Evolutionary conservation across 2,797 vertebrate genomes (phyloP).

Genomic region (Urocyon cinereoargenteus): DNA sequence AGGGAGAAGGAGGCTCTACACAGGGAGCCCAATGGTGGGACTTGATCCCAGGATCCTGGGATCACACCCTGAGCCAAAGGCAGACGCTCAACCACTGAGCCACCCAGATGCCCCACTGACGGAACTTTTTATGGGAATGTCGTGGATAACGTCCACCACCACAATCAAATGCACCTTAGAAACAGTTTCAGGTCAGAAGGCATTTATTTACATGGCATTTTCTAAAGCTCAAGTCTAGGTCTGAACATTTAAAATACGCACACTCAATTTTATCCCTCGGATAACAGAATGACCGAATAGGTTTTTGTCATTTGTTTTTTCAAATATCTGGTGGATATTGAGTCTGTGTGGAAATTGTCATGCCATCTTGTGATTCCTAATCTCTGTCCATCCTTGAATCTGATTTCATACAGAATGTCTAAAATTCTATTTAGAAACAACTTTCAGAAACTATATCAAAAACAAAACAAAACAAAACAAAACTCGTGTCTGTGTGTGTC

Average conservation of each 20-base stretch:
- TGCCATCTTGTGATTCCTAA: slow-evolving; percentile 10
- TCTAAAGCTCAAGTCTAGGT: slow-evolving; percentile 14
- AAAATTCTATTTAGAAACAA: slow-evolving; percentile 18
- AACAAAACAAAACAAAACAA: background rate
- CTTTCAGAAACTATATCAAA: background rate
- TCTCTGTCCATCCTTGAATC: background rate
- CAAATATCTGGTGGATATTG: background rate
- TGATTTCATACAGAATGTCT: background rate
- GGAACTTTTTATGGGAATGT: background rate
- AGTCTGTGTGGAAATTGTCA: background rate
- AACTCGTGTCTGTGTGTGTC: too few relatives aligned
- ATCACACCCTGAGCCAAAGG: too few relatives aligned
- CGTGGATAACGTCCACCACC: background rate
- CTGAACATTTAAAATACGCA: background rate
- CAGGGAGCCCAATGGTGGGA: too few relatives aligned
- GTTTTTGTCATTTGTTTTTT: background rate
- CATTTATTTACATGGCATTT: background rate
- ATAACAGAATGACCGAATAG: background rate
- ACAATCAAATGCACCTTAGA: background rate
- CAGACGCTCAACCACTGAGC: too few relatives aligned
- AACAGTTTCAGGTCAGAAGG: background rate
- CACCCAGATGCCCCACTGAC: too few relatives aligned
- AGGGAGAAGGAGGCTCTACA: too few relatives aligned
- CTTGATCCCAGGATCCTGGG: too few relatives aligned
- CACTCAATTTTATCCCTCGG: background rate